These are phyloP conservation scores for Andinoacara biseriatus DNA, from an alignment of 2,113 vertebrate genomes.

Conservation along the genomic window DNA sequence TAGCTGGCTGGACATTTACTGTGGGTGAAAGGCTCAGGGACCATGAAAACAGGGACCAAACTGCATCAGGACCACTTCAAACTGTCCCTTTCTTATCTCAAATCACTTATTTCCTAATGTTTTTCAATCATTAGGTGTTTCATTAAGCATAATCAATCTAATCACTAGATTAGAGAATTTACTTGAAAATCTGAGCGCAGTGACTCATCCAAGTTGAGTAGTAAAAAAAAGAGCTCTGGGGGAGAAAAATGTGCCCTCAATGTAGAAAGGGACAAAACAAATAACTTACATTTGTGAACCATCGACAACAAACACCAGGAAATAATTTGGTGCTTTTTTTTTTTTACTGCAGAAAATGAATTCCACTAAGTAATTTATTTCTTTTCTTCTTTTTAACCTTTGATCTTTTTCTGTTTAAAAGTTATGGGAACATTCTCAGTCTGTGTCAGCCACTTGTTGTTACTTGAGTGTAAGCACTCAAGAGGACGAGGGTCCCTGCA, in stretches of 20 bases:
- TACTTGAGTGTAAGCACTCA: slow-evolving; percentile 19
- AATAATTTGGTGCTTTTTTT: slow-evolving; percentile 9
- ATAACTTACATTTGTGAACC: slow-evolving; percentile 21
- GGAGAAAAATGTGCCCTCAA: not conserved
- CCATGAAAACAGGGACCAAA: not conserved
- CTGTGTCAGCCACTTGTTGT: slow-evolving; percentile 34
- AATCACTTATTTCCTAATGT: not conserved
- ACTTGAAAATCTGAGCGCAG: not conserved
- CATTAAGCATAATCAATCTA: no score
- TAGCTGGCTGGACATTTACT: slow-evolving; percentile 32
- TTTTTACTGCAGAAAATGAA: slow-evolving; percentile 6
- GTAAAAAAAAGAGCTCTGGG: not conserved
- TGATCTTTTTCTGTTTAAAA: slow-evolving; percentile 49
- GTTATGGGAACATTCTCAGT: slow-evolving; percentile 24
- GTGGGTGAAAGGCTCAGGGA: slow-evolving; percentile 25
- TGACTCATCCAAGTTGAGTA: not conserved
- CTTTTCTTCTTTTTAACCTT: not conserved
- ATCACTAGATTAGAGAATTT: not conserved
- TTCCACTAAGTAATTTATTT: not conserved
- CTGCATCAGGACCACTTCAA: not conserved
- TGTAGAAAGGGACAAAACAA: slow-evolving; percentile 6
- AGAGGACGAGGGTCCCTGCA: slow-evolving; percentile 35
- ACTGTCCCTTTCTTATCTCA: not conserved
- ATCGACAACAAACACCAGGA: slow-evolving; percentile 50
- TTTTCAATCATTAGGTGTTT: not conserved